Conservation (phyloP, 2,113 vertebrate species). For the Tonatia bakeri region DNA sequence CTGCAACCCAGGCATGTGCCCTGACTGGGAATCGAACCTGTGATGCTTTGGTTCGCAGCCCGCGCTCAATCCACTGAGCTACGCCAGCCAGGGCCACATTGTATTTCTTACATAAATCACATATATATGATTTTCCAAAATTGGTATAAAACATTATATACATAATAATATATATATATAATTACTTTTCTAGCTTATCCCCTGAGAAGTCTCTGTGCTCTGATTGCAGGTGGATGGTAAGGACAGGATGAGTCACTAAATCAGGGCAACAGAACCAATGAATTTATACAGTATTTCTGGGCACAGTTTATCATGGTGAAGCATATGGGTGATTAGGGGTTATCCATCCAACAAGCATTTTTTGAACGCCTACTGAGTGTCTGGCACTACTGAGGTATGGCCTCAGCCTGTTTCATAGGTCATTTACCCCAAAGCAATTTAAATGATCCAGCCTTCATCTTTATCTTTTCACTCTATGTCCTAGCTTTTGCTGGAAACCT, state of each 20-base stretch:
- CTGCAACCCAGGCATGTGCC: too few species aligned
- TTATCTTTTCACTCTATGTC: background rate
- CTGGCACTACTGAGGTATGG: slow-evolving; percentile 24
- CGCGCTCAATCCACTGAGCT: too few species aligned
- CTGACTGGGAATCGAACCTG: too few species aligned
- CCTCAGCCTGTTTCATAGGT: slow-evolving; percentile 2
- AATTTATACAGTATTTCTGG: slow-evolving; percentile 54
- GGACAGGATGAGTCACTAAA: slow-evolving; percentile 46
- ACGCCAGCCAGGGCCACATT: too few species aligned
- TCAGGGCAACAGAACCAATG: slow-evolving; percentile 47
- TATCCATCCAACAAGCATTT: slow-evolving; percentile 50
- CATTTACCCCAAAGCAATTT: slow-evolving; percentile 31
- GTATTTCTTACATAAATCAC: background rate
- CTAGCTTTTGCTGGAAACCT: background rate
- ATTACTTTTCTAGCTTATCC: slow-evolving; percentile 19
- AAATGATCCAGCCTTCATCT: background rate
- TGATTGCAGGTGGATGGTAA: slow-evolving; percentile 32
- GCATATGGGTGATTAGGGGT: background rate
- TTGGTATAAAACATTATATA: background rate
- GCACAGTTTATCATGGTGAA: slow-evolving; percentile 25
- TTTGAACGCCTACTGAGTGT: slow-evolving; percentile 24
- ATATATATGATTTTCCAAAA: background rate
- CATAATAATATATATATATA: background rate
- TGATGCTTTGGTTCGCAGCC: too few species aligned
- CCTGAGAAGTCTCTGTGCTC: slow-evolving; percentile 47